Evolutionary conservation across 1,140 invertebrate genomes (phyloP).

Genomic region (Oryzaephilus surinamensis): DNA sequence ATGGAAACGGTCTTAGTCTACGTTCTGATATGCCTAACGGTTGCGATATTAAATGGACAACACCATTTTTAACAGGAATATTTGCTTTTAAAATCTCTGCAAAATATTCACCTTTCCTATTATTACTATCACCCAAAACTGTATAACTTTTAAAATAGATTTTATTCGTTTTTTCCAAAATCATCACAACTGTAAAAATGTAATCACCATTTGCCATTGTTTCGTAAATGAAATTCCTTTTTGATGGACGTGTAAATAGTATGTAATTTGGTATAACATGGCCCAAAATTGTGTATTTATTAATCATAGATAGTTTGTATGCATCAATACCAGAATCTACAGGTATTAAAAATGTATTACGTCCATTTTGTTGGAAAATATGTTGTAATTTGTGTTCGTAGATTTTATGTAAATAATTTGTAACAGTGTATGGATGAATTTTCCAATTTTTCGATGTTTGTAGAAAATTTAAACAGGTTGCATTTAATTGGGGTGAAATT

Average conservation of each 20-base stretch:
- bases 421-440: not conserved
- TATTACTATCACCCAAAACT: slow-evolving; percentile 55
- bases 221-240: slow-evolving; percentile 52
- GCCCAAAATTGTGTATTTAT: slow-evolving; percentile 70
- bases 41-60: slow-evolving; percentile 73
- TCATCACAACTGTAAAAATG: slow-evolving; percentile 64
- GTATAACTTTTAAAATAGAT: slow-evolving; percentile 78
- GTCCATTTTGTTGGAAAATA: slow-evolving; percentile 35
- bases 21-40: slow-evolving; percentile 18
- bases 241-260: slow-evolving; percentile 68
- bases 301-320: slow-evolving; percentile 42
- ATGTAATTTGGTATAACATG: slow-evolving; percentile 75
- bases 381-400: not conserved
- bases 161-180: slow-evolving; percentile 34
- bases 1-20: slow-evolving; percentile 16
- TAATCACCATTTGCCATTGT: slow-evolving; percentile 68
- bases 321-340: slow-evolving; percentile 61
- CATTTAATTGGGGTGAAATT: slow-evolving; percentile 40
- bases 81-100: slow-evolving; percentile 75
- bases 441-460: slow-evolving; percentile 41
- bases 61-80: slow-evolving; percentile 82
- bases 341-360: slow-evolving; percentile 76
- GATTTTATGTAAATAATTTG: slow-evolving; percentile 6
- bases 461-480: slow-evolving; percentile 56
- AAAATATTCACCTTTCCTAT: slow-evolving; percentile 66